A percentile compares a stretch with the other conserved stretches of the same genome.
Conservation (phyloP, 35 echinoderm and acorn worm genomes). For the Acanthaster planci region DNA sequence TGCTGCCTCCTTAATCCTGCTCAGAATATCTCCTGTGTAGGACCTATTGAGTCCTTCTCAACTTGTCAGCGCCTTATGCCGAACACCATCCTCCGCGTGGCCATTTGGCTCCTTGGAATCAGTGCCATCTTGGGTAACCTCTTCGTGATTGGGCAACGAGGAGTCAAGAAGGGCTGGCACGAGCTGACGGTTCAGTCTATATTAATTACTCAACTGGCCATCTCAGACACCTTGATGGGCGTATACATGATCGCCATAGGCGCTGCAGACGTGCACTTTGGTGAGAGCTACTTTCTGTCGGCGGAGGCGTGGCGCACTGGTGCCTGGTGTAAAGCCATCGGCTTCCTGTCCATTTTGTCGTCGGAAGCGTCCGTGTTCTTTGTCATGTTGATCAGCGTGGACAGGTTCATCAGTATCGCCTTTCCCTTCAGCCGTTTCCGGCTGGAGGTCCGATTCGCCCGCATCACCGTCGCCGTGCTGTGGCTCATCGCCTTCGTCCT, state of each 20-base stretch:
- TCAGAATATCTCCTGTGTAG: slow-evolving; percentile 18
- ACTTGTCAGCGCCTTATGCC: slow-evolving; percentile 62
- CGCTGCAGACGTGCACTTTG: slow-evolving; percentile 44
- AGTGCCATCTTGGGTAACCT: slow-evolving; percentile 70
- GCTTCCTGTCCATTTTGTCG: slow-evolving; percentile 73
- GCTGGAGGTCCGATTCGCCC: slow-evolving; percentile 30
- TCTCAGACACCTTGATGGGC: slow-evolving; percentile 80
- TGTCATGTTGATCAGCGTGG: slow-evolving; percentile 66
- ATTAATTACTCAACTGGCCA: slow-evolving; percentile 64
- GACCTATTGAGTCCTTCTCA: slow-evolving; percentile 29
- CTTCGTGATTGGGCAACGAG: slow-evolving; percentile 42
- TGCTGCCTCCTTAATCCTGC: slow-evolving; percentile 52
- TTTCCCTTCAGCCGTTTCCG: slow-evolving; percentile 72
- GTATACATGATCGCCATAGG: slow-evolving; percentile 72
- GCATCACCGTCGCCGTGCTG: slow-evolving; percentile 4
- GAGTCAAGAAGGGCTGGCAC: not conserved
- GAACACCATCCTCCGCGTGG: slow-evolving; percentile 44
- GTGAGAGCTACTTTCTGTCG: slow-evolving; percentile 55
- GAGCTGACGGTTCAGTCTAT: slow-evolving; percentile 34
- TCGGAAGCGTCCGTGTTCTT: slow-evolving; percentile 72
- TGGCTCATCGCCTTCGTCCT: slow-evolving; percentile 60
- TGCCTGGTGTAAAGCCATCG: slow-evolving; percentile 44
- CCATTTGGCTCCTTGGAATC: slow-evolving; percentile 69
- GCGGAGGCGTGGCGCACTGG: slow-evolving; percentile 51
- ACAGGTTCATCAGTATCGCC: slow-evolving; percentile 71